Base-by-base conservation (phyloP, 2,113 vertebrate genomes). In the Clinocottus analis region DNA sequence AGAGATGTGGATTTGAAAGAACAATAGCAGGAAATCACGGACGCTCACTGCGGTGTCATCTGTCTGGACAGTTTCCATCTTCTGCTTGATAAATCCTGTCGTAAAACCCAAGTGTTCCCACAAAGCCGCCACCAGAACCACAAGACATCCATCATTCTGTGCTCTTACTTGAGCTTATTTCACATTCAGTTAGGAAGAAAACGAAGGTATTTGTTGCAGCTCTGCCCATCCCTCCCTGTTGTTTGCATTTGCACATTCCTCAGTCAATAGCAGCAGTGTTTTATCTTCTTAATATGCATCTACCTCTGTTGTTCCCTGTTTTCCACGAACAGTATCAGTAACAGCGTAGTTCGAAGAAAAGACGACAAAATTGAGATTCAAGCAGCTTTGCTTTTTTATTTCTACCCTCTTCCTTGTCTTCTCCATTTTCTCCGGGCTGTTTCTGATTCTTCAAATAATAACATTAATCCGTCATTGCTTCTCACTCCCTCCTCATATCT, bases 11-110 rank as follows among this genome's bases (percentile, higher is more conserved):
- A 60, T 87, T 79, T 65, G 37, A 76, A 87, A 82, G 91, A 92
- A 94, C 93, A 93, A 95, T 92, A 82, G 90, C 83, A 87, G 91
- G 92, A 94, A 92, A 33, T 81, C 49, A 43, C 64, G 79, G 80
- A 88, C 3, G 61, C 82, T 83, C 87, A 80, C 84, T 47, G 81
- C 69, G 70, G 84, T 88, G 88, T 90, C 88, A 75, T 84, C 85
- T 63, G 80, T 89, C 87, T 87, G 90, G 83, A 91, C 70, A 76
- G 75, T 68, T 82, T 92, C 89, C 88, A 91, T 85, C 80, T 72
- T 65, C 62, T 9, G 49, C 73, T 75, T 89, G 90, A 93, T 93
- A 89, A 89, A 88, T 62, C 61, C 75, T 64, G 76, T 66, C 21
- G 33, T 76, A 83, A 79, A 86, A 84, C 31, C 17, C 29, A 74